Evolutionary conservation across 2,888 invertebrate genomes (phyloP).

Genomic region (Synergus itoensis): DNA sequence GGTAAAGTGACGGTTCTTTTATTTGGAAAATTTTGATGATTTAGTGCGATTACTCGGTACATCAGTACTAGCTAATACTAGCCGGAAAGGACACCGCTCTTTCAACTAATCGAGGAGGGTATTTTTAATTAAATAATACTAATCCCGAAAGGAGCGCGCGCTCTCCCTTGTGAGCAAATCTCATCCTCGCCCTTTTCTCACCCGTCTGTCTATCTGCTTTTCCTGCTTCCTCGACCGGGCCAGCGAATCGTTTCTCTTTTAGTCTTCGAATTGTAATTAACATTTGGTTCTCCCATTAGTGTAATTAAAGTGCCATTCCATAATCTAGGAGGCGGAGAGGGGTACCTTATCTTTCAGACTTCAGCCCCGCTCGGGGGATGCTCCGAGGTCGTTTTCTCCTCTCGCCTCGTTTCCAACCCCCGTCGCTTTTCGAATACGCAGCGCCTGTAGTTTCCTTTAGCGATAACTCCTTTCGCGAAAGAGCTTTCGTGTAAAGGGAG

Average conservation of each 20-base stretch:
- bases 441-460: slow-evolving; percentile 68
- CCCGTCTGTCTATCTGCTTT: slow-evolving; percentile 54
- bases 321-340: slow-evolving; percentile 79
- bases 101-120: slow-evolving; percentile 63
- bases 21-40: background rate
- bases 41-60: background rate
- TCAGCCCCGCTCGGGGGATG: slow-evolving; percentile 69
- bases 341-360: slow-evolving; percentile 77
- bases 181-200: slow-evolving; percentile 62
- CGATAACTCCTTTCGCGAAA: slow-evolving; percentile 72
- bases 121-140: slow-evolving; percentile 78
- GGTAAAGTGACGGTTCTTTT: background rate
- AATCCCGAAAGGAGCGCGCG: slow-evolving; percentile 68
- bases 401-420: slow-evolving; percentile 54
- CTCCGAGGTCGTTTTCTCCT: slow-evolving; percentile 67
- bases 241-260: slow-evolving; percentile 79
- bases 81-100: slow-evolving; percentile 44
- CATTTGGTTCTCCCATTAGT: slow-evolving; percentile 88
- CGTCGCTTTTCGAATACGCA: slow-evolving; percentile 56
- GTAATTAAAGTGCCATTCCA: slow-evolving; percentile 87
- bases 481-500: slow-evolving; percentile 52
- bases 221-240: slow-evolving; percentile 59
- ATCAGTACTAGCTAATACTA: background rate
- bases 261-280: slow-evolving; percentile 87
- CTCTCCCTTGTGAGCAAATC: slow-evolving; percentile 65